These are phyloP conservation scores for Lochmaea capreae DNA, from an alignment of 2,888 invertebrate species.

Conservation along the genomic window DNA sequence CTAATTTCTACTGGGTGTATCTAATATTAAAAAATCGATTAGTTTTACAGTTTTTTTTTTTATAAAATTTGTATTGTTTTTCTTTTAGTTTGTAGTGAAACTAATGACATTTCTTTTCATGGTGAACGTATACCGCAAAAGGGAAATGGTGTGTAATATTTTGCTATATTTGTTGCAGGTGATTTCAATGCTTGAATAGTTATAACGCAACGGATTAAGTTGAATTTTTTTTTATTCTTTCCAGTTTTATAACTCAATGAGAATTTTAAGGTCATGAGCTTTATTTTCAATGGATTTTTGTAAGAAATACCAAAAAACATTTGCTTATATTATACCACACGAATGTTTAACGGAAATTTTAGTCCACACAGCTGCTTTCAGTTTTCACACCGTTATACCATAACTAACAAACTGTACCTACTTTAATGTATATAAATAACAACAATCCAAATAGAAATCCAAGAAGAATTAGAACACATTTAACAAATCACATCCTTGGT, in stretches of 20 bases:
- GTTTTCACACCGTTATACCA: neutral
- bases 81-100: neutral
- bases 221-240: neutral
- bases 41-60: neutral
- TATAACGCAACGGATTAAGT: neutral
- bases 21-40: neutral
- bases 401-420: conserved; percentile 3
- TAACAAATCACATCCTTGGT: conserved; percentile 18
- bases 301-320: too few species aligned
- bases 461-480: conserved; percentile 11
- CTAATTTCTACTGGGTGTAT: neutral
- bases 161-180: conserved; percentile 11
- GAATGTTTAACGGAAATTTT: too few species aligned
- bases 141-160: conserved; percentile 10
- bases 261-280: too few species aligned
- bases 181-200: conserved; percentile 5
- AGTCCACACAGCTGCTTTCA: neutral
- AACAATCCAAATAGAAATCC: conserved; percentile 26
- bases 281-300: too few species aligned
- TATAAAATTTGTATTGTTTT: neutral
- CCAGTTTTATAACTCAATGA: neutral
- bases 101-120: neutral
- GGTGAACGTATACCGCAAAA: conserved; percentile 4
- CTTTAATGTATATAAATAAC: conserved; percentile 17
- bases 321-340: too few species aligned